These are phyloP conservation scores for Chelidonichthys spinosus DNA, from an alignment of 2,797 vertebrate species.

Conservation along the genomic window DNA sequence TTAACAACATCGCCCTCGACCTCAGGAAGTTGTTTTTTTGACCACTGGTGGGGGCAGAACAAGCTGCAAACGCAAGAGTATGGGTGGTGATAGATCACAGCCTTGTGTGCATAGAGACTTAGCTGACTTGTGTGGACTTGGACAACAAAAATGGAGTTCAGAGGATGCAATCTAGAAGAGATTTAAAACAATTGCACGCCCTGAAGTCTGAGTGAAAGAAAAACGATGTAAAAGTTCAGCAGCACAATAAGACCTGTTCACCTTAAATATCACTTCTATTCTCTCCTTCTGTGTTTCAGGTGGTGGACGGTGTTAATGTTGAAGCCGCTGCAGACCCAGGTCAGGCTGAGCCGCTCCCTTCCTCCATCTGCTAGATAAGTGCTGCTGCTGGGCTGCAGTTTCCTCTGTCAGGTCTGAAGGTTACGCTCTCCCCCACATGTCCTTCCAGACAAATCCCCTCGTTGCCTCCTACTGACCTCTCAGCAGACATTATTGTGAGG, in stretches of 20 bases:
- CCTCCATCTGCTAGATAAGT: slow-evolving; percentile 8
- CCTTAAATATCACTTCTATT: not conserved
- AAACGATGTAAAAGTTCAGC: not conserved
- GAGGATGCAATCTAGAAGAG: not conserved
- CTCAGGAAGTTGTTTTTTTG: not conserved
- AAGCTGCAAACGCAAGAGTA: not conserved
- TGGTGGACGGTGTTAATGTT: not conserved
- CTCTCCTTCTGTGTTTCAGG: not conserved
- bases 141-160: not conserved
- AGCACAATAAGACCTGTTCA: not conserved
- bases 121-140: not conserved
- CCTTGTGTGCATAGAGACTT: accelerated
- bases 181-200: not conserved
- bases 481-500: not conserved
- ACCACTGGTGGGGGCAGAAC: not conserved
- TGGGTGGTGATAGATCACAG: not conserved
- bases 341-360: slow-evolving; percentile 15
- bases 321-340: not conserved
- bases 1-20: no score
- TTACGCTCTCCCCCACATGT: slow-evolving; percentile 5
- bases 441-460: slow-evolving; percentile 7
- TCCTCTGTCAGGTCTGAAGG: not conserved
- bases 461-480: not conserved
- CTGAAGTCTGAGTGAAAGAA: not conserved
- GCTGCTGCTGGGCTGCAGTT: not conserved